Evolutionary conservation across 2,797 vertebrate species (phyloP).

Genomic region (Ataeniobius toweri): DNA sequence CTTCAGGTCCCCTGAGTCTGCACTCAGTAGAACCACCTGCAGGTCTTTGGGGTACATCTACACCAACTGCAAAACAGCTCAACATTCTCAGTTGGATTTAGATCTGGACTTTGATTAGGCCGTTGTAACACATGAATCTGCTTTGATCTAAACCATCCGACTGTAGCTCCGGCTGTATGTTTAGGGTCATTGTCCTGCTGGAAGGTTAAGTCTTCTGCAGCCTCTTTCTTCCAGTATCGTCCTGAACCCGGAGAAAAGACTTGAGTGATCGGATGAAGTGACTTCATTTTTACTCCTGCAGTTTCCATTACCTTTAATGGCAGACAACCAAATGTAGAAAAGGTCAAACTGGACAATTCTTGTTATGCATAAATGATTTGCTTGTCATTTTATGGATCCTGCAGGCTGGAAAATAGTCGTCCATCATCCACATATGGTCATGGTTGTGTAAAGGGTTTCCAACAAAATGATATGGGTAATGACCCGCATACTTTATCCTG

Average conservation of each 20-base stretch:
- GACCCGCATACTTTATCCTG: not conserved
- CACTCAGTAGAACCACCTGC: not conserved
- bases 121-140: no score
- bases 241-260: no score
- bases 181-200: no score
- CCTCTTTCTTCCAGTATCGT: no score
- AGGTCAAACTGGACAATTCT: not conserved
- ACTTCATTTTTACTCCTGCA: not conserved
- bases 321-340: not conserved
- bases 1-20: not conserved
- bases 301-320: not conserved
- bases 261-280: no score
- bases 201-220: no score
- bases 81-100: no score
- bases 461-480: constrained; percentile 13
- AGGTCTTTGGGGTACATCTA: no score
- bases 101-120: no score
- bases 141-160: no score
- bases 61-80: no score
- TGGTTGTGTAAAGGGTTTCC: constrained; percentile 4
- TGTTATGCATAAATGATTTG: constrained; percentile 5
- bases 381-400: constrained; percentile 11
- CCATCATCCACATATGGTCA: constrained; percentile 5
- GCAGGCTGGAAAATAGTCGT: constrained; percentile 8
- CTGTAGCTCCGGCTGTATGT: no score